Evolutionary conservation across 1,140 invertebrate species (phyloP).

Genomic region (Meloidogyne exigua): DNA sequence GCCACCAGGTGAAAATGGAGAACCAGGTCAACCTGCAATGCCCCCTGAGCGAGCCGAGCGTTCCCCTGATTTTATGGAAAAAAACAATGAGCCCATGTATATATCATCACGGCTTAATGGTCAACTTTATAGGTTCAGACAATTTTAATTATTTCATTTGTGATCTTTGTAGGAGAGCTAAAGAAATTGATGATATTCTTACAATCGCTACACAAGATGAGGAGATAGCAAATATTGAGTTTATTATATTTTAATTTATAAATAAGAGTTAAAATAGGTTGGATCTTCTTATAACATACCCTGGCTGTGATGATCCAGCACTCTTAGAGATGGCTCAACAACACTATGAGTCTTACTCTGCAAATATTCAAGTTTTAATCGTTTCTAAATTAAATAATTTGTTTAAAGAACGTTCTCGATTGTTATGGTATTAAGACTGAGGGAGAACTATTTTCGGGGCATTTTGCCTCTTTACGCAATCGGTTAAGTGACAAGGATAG

Average conservation of each 20-base stretch:
- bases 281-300: background rate
- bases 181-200: slow-evolving; percentile 46
- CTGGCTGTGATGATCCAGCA: slow-evolving; percentile 20
- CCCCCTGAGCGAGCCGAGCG: slow-evolving; percentile 37
- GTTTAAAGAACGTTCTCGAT: slow-evolving; percentile 52
- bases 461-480: slow-evolving; percentile 40
- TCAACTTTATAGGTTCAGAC: slow-evolving; percentile 47
- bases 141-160: background rate
- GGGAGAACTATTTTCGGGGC: slow-evolving; percentile 49
- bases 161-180: slow-evolving; percentile 36
- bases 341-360: slow-evolving; percentile 38
- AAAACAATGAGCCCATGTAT: slow-evolving; percentile 53
- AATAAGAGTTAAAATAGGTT: background rate
- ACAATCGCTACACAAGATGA: slow-evolving; percentile 36
- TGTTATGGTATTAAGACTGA: slow-evolving; percentile 57
- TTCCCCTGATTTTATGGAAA: slow-evolving; percentile 62
- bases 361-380: slow-evolving; percentile 33
- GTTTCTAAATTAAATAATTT: background rate
- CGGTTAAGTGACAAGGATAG: slow-evolving; percentile 45
- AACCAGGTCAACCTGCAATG: slow-evolving; percentile 7
- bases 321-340: slow-evolving; percentile 29
- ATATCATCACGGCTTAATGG: slow-evolving; percentile 53
- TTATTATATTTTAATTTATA: background rate
- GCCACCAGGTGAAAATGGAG: background rate
- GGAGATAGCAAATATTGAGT: slow-evolving; percentile 24